These are phyloP conservation scores for Galerucella calmariensis DNA, from an alignment of 2,888 invertebrate genomes.

Conservation along the genomic window DNA sequence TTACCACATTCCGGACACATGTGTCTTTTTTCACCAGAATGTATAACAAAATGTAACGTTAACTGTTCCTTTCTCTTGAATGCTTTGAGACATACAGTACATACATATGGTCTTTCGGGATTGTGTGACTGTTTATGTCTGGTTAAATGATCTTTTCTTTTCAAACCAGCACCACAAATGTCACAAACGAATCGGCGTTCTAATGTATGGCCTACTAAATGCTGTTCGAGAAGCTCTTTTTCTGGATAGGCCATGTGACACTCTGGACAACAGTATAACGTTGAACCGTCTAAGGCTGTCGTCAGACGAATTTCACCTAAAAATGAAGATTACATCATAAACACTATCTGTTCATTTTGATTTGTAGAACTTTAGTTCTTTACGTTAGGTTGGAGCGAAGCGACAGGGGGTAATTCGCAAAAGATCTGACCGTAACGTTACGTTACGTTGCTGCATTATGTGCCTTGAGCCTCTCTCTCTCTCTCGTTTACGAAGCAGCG, in stretches of 20 bases:
- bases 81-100: conserved; percentile 87
- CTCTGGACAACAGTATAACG: conserved; percentile 87
- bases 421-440: no score
- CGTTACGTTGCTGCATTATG: no score
- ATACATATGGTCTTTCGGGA: conserved; percentile 88
- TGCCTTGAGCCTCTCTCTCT: no score
- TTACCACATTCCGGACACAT: conserved; percentile 90
- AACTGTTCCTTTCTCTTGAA: conserved; percentile 91
- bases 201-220: conserved; percentile 86
- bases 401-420: no score
- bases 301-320: conserved; percentile 77
- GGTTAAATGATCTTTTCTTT: conserved; percentile 87
- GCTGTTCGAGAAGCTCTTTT: conserved; percentile 84
- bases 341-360: no score
- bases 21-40: conserved; percentile 89
- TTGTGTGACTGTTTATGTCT: conserved; percentile 90
- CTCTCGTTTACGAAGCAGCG: no score
- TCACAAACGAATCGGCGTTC: conserved; percentile 88
- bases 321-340: neutral
- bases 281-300: conserved; percentile 84
- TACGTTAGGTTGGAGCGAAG: no score
- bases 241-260: conserved; percentile 92
- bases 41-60: conserved; percentile 89
- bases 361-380: no score
- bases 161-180: conserved; percentile 88